Evolutionary conservation across 2,797 vertebrate species (phyloP), one percentile per base, ranked within the genome.

Genomic region (Tragopan temminckii): DNA sequence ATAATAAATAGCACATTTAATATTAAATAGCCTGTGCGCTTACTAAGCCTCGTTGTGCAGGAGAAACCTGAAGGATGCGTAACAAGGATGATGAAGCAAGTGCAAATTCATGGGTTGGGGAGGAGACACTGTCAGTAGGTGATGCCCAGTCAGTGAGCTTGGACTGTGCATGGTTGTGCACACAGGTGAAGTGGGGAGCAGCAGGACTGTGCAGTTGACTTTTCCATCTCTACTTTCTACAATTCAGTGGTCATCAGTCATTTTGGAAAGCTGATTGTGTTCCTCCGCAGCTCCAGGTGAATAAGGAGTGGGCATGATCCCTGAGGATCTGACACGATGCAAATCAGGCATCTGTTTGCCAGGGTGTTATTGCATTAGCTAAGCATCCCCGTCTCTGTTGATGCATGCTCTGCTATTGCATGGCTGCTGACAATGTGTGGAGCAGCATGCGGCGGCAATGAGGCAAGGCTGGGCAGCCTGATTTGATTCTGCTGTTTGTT

Each of bases 1-100:
- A 94, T 96, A 94, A 94, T 96, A 88, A 96, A 95, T 88, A 27
- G n/a, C 24, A 2, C 18, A 27, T 88, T 90, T 84, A 86, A 88
- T 94, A 94, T 94, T 94, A 59, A 96, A 92, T 46, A 88, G 53
- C 74, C 85, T 70, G 52, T 61, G 43, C 31, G 19, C 85, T 91
- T 45, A 75, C 8, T 55, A 70, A 85, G 64, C 82, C 27, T 40
- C 29, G 23, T 2, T 66, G 70, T 0, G 1, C 80, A 82, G 0
- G 1, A 89, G 85, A 88, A 90, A 15, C 40, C 63, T 42, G 25
- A 82, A 64, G 81, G 35, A 42, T 88, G 78, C 35, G 23, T 11
- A 50, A 50, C 55, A 58, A 80, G 72, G 12, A 38, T 67, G 78
- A 87, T 67, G 57, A 59, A 93, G n/a, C 69, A 78, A 71, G 35